Base-by-base conservation (phyloP, 2,888 invertebrate species). In the Amphipoea oculea region DNA sequence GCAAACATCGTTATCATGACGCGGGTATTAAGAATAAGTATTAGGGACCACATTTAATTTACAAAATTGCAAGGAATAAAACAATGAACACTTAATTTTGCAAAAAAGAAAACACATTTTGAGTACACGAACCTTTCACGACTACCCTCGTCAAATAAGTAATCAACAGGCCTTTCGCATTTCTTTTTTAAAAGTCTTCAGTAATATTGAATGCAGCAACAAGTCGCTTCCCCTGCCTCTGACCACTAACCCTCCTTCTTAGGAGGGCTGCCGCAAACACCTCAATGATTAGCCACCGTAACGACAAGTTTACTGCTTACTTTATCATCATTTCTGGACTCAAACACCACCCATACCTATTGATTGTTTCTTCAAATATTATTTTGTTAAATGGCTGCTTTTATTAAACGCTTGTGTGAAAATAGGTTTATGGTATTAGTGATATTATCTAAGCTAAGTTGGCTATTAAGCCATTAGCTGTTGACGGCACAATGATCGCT, bases 121-220 rank as follows among this genome's bases (percentile, higher is more conserved):
- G 45, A 65, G 40, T 65, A 65, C 7, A 45, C 29, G 36, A 23
- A 42, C 23, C 4, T 29, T 17, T 11, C 40, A 60, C 17, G 11
- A n/a, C 54, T 54, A 40, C 4, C 40, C 57, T 57, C 17, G 23
- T 57, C 65, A 29, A 29, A 17, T 36, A 29, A 65, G 11, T 42
- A 60, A 71, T 79, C 57, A 81, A 81, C 72, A 66, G 48, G 29
- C 40, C 36, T 66, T 11, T 4, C 40, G 4, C 11, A 6, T 80
- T 75, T 66, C 2, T 69, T 66, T 65, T 79, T 67, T 40, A 9
- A 73, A 69, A 60, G 20, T 54, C 42, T 48, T 57, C 40, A 29
- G n/a, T 36, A 62, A 48, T 45, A 62, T 63, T 80, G 45, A 54
- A 75, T 54, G n/a, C n/a, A 65, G 81, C 81, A 83, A 85, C 81